Conservation (phyloP, 2,797 vertebrate genomes). For the Basileuterus tristriatus region DNA sequence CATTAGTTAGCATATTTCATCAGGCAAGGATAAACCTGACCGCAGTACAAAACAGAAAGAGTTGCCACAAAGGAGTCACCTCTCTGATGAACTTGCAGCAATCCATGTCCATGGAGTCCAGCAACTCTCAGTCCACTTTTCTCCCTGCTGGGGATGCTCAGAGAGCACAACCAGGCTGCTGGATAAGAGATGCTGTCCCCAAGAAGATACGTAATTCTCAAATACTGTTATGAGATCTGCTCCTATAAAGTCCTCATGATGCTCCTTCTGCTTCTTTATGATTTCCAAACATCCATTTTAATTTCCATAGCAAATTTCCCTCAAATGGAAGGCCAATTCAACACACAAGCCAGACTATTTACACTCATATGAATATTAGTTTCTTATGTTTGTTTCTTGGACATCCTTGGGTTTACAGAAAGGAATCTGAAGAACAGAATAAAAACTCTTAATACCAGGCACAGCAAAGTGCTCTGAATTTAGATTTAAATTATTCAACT, state of each 20-base stretch:
- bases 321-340: background rate
- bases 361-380: background rate
- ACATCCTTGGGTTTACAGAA: background rate
- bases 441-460: background rate
- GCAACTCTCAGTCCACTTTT: background rate
- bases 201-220: background rate
- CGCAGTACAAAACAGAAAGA: background rate
- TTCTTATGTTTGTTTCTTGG: background rate
- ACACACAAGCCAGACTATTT: background rate
- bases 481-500: background rate
- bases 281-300: background rate
- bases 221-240: fast-evolving
- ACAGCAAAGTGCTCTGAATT: slow-evolving; percentile 8
- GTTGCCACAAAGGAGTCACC: background rate
- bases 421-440: background rate
- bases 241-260: background rate
- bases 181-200: background rate
- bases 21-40: background rate
- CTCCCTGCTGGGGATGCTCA: background rate
- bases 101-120: background rate
- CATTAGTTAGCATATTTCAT: background rate
- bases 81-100: background rate
- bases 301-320: background rate
- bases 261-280: background rate
- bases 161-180: background rate